Evolutionary conservation across 2,113 vertebrate species (phyloP).

Genomic region (Oryzias javanicus): DNA sequence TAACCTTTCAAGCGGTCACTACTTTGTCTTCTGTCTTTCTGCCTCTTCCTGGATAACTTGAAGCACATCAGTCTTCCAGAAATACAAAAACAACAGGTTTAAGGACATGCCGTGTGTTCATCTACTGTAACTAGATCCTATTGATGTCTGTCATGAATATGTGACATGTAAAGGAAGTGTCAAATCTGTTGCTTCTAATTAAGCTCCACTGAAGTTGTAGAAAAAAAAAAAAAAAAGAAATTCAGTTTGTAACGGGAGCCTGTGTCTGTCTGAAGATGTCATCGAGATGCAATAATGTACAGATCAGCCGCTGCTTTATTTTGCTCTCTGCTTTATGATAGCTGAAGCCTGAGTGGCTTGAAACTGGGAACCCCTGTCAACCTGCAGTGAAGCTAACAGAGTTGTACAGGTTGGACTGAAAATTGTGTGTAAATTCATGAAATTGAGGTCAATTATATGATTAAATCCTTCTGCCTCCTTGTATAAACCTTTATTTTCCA

Average conservation of each 20-base stretch:
- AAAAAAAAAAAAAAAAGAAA: too few relatives aligned
- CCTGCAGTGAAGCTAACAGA: conserved; percentile 12
- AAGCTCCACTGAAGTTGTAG: not conserved
- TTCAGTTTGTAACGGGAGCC: too few relatives aligned
- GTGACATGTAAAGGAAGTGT: conserved; percentile 13
- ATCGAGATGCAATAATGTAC: conserved; percentile 57
- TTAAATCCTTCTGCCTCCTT: too few relatives aligned
- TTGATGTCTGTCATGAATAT: conserved; percentile 5
- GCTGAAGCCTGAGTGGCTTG: conserved; percentile 8
- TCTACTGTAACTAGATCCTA: conserved; percentile 49
- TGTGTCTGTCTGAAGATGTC: conserved; percentile 41
- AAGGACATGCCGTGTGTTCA: conserved; percentile 12
- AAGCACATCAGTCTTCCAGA: conserved; percentile 60
- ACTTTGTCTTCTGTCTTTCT: conserved; percentile 29
- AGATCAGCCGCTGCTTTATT: conserved; percentile 43
- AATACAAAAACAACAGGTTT: conserved; percentile 9
- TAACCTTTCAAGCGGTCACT: not conserved
- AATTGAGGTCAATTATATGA: too few relatives aligned
- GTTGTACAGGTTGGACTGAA: conserved; percentile 17
- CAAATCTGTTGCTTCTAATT: conserved; percentile 21
- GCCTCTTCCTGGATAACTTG: conserved; percentile 65
- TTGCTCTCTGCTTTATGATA: conserved; percentile 6
- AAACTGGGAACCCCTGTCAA: conserved; percentile 1
- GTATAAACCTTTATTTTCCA: too few relatives aligned
- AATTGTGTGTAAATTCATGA: conserved; percentile 1